Percentiles rank a stretch among this genome's conserved stretches.
Evolutionary conservation across 2,888 invertebrate species (phyloP).

Genomic region (Drosophila mettleri): DNA sequence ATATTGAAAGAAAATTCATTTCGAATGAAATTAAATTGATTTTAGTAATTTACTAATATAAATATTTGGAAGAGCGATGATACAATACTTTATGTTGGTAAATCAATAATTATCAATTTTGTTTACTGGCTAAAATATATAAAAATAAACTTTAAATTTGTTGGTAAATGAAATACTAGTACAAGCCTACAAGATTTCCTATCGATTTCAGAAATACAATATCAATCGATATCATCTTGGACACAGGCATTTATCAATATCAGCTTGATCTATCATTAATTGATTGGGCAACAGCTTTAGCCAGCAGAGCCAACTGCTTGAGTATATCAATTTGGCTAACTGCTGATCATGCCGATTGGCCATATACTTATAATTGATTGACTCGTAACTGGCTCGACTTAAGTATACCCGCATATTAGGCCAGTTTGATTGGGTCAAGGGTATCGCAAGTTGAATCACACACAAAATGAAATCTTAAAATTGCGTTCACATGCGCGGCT

Average conservation of each 20-base stretch:
- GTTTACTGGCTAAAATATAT: not conserved
- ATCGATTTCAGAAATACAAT: not conserved
- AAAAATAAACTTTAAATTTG: no score
- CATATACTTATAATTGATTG: conserved; percentile 6
- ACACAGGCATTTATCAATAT: not conserved
- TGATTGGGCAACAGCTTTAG: not conserved
- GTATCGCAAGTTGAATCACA: conserved; percentile 20
- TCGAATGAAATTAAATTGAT: no score
- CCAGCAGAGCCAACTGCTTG: not conserved
- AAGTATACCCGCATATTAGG: not conserved
- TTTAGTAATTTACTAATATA: no score
- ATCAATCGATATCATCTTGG: not conserved
- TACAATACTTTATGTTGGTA: not conserved
- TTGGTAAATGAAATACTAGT: no score
- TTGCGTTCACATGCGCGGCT: conserved; percentile 27
- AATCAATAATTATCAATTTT: conserved; percentile 1
- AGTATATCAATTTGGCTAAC: not conserved
- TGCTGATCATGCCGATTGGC: not conserved
- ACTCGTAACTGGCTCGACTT: not conserved
- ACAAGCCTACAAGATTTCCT: no score
- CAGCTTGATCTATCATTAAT: no score
- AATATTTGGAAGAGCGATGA: no score
- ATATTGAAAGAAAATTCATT: no score
- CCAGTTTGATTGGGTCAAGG: not conserved
- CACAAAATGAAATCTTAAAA: conserved; percentile 50